These are phyloP conservation scores for Noctua janthe DNA, from an alignment of 2,888 invertebrate genomes.

Conservation along the genomic window DNA sequence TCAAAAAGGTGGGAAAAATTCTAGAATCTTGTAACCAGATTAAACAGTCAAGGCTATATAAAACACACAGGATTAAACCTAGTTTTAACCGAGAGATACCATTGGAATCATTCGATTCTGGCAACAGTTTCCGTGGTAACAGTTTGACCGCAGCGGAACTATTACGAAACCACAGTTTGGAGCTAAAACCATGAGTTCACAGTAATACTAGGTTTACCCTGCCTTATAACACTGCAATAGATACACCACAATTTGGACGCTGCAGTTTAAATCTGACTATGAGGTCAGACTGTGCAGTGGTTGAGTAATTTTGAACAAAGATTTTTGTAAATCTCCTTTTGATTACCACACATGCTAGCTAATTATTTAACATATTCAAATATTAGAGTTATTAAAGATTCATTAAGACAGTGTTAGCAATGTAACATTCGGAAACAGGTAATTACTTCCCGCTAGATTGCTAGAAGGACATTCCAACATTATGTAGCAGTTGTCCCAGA, in stretches of 20 bases:
- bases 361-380: conserved; percentile 18
- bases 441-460: conserved; percentile 15
- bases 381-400: conserved; percentile 36
- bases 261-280: conserved; percentile 1
- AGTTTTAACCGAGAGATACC: conserved; percentile 22
- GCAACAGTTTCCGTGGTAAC: conserved; percentile 47
- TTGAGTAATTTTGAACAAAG: conserved; percentile 16
- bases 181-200: conserved; percentile 40
- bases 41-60: conserved; percentile 1
- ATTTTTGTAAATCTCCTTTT: conserved; percentile 10
- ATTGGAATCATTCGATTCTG: conserved; percentile 44
- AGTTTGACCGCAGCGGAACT: conserved; percentile 44
- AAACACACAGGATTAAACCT: not conserved
- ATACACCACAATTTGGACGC: conserved; percentile 32
- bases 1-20: not conserved
- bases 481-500: conserved; percentile 6
- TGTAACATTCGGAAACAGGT: conserved; percentile 18
- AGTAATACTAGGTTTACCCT: conserved; percentile 43
- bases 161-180: conserved; percentile 44
- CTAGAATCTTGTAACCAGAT: not conserved
- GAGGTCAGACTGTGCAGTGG: not conserved
- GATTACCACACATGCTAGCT: conserved; percentile 11
- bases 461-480: conserved; percentile 28
- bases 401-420: conserved; percentile 35
- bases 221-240: conserved; percentile 24